Conservation (phyloP, 2,888 invertebrate genomes). For the Kryphioiulus occultus region DNA sequence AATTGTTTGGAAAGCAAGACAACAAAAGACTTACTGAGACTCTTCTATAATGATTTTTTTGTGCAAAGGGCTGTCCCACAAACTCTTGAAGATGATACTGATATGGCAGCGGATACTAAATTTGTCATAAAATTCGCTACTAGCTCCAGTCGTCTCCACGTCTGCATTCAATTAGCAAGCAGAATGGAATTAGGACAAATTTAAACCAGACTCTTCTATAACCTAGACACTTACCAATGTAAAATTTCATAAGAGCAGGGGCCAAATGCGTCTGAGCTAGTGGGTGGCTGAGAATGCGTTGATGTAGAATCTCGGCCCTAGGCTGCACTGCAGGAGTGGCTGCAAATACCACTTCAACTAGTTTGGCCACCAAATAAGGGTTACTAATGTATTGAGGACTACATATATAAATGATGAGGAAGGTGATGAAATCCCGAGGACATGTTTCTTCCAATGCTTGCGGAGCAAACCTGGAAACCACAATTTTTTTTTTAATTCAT, state of each 20-base stretch:
- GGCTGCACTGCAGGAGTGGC: conserved; percentile 67
- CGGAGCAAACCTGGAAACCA: conserved; percentile 73
- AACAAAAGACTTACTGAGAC: conserved; percentile 68
- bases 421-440: conserved; percentile 83
- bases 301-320: conserved; percentile 67
- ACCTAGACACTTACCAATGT: conserved; percentile 70
- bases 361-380: conserved; percentile 95
- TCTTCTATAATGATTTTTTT: conserved; percentile 86
- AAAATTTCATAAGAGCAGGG: conserved; percentile 95
- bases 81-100: conserved; percentile 89
- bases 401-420: conserved; percentile 89
- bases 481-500: neutral
- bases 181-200: neutral
- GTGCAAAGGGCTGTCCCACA: conserved; percentile 94
- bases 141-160: conserved; percentile 96
- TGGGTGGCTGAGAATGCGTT: conserved; percentile 86
- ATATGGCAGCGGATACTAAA: conserved; percentile 98
- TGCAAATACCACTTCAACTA: conserved; percentile 80
- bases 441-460: conserved; percentile 77
- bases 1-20: neutral
- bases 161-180: conserved; percentile 65
- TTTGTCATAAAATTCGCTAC: conserved; percentile 99
- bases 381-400: conserved; percentile 90
- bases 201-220: conserved; percentile 47
- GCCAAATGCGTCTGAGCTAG: conserved; percentile 82